A percentile compares a stretch with the other conserved stretches of the same genome.
phyloP scores from a whole-genome alignment of 2,797 vertebrate species.

The Takifugu rubripes region DNA sequence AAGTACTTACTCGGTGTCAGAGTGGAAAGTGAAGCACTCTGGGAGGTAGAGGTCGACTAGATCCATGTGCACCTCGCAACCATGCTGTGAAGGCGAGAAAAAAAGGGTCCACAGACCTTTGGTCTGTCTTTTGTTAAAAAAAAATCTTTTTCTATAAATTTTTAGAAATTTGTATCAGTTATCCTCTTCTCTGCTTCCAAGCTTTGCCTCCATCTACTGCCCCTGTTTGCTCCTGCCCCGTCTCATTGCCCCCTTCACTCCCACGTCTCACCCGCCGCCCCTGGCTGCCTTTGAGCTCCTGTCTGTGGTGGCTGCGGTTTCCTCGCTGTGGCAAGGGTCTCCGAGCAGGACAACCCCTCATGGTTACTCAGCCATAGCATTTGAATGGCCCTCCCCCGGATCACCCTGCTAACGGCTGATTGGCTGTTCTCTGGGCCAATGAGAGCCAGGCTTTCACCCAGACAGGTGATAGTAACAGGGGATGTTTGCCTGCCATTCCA shows the following conservation, averaged over 20 bases:
- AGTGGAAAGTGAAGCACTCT: slow-evolving; percentile 75
- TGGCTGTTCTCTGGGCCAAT: slow-evolving; percentile 60
- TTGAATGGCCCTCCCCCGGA: slow-evolving; percentile 56
- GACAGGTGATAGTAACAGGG: slow-evolving; percentile 54
- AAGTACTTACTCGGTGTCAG: slow-evolving; percentile 69
- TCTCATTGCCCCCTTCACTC: slow-evolving; percentile 35
- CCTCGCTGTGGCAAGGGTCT: slow-evolving; percentile 49
- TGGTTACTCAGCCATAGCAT: slow-evolving; percentile 42
- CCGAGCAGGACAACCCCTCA: slow-evolving; percentile 42
- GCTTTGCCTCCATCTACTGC: slow-evolving; percentile 47
- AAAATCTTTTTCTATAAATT: slow-evolving; percentile 24
- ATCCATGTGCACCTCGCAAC: slow-evolving; percentile 68
- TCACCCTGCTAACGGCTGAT: slow-evolving; percentile 31
- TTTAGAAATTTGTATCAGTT: background rate
- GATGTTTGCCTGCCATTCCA: slow-evolving; percentile 11
- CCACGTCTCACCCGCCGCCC: slow-evolving; percentile 38
- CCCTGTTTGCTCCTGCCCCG: slow-evolving; percentile 26
- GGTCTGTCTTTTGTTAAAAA: slow-evolving; percentile 2
- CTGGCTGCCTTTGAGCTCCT: slow-evolving; percentile 46
- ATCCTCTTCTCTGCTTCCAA: slow-evolving; percentile 9
- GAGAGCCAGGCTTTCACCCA: slow-evolving; percentile 23
- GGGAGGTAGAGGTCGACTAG: slow-evolving; percentile 75
- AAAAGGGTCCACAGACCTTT: slow-evolving; percentile 4
- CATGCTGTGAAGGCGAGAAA: slow-evolving; percentile 51
- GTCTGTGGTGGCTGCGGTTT: slow-evolving; percentile 51